Evolutionary conservation across 2,113 vertebrate genomes (phyloP).

Genomic region (Fulmarus glacialis): DNA sequence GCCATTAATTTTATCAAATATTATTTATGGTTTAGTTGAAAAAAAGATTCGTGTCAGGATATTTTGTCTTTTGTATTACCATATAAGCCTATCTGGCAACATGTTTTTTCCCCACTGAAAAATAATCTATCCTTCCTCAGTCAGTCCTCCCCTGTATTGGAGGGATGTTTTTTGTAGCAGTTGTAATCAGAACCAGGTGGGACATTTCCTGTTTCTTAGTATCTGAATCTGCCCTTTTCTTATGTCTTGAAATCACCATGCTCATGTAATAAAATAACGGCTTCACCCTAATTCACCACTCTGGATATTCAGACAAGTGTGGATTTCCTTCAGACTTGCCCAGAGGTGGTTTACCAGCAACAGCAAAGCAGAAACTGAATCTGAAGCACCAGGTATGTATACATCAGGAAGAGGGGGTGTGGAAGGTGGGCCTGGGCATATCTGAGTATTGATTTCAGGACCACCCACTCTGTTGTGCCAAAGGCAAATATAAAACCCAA

Average conservation of each 20-base stretch:
- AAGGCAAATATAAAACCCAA: neutral
- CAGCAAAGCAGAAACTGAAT: neutral
- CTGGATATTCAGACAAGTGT: neutral
- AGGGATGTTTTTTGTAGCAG: neutral
- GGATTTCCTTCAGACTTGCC: neutral
- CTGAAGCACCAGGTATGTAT: neutral
- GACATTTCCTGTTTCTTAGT: neutral
- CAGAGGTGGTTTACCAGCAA: neutral
- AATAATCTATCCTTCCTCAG: neutral
- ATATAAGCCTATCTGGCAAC: neutral
- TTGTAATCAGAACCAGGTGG: neutral
- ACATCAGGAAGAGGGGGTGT: neutral
- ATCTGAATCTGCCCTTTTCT: neutral
- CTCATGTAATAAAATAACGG: neutral
- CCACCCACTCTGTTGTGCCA: neutral
- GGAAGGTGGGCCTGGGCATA: neutral
- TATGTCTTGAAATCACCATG: neutral
- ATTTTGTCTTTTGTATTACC: neutral
- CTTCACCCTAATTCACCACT: neutral
- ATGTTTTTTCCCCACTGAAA: neutral
- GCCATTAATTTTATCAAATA: neutral
- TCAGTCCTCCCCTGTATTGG: neutral
- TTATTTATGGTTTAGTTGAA: neutral
- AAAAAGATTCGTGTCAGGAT: neutral
- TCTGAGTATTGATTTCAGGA: slow-evolving; percentile 7